These are phyloP conservation scores for Notiomystis cincta DNA, from an alignment of 2,113 vertebrate species.

Conservation along the genomic window DNA sequence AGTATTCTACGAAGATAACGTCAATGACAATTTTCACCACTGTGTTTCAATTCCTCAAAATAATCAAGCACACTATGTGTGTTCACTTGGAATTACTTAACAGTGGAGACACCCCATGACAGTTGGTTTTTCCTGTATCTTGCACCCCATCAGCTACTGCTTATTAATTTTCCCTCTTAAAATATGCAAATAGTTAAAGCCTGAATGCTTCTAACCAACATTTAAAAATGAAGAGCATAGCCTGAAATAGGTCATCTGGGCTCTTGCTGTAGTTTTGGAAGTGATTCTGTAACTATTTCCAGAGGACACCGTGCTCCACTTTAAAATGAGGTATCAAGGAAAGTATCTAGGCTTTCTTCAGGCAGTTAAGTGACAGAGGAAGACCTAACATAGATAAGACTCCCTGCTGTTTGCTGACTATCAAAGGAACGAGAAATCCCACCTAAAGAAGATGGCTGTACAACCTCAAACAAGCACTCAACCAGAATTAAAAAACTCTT, in stretches of 20 bases:
- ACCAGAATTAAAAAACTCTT: not conserved
- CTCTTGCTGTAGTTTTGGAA: not conserved
- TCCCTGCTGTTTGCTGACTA: not conserved
- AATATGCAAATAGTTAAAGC: not conserved
- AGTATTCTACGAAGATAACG: not conserved
- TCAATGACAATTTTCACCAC: not conserved
- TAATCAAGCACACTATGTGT: not conserved
- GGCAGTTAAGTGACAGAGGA: not conserved
- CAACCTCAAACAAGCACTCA: slow-evolving; percentile 20
- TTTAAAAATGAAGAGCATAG: not conserved
- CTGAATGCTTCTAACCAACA: not conserved
- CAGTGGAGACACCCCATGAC: not conserved
- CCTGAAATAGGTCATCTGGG: not conserved
- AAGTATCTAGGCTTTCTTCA: not conserved
- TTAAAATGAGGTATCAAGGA: not conserved
- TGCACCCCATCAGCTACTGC: not conserved
- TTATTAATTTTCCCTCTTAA: not conserved
- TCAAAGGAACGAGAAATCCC: not conserved
- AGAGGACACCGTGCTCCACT: not conserved
- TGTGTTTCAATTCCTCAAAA: not conserved
- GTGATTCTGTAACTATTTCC: not conserved
- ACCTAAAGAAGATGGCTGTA: not conserved
- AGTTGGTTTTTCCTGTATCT: not conserved
- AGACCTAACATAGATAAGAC: not conserved
- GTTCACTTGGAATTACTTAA: not conserved